Conservation (phyloP, 1,140 invertebrate species). For the Maniola jurtina region DNA sequence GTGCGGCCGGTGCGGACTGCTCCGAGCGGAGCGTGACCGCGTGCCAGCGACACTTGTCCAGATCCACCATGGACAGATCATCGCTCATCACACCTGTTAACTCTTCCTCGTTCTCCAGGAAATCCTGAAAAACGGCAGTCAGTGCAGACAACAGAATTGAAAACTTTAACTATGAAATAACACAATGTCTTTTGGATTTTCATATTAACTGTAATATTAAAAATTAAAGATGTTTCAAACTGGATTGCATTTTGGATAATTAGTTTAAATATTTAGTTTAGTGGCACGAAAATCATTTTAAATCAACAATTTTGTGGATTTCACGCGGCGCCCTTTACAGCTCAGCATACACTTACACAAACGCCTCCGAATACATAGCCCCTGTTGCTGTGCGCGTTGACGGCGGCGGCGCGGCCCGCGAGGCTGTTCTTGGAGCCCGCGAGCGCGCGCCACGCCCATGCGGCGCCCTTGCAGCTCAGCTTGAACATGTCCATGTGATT, state of each 20-base stretch:
- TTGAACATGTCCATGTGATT: conserved; percentile 91
- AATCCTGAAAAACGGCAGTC: conserved; percentile 83
- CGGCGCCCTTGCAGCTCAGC: conserved; percentile 82
- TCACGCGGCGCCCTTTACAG: too few relatives aligned
- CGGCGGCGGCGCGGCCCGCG: conserved; percentile 51
- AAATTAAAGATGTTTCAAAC: too few relatives aligned
- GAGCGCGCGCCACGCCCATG: conserved; percentile 46
- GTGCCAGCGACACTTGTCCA: conserved; percentile 87
- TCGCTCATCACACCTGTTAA: conserved; percentile 90
- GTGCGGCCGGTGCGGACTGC: conserved; percentile 15
- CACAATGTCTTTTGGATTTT: neutral
- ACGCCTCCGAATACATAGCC: conserved; percentile 82
- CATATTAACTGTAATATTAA: too few relatives aligned
- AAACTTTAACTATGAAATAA: neutral
- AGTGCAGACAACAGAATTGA: neutral
- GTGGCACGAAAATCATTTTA: too few relatives aligned
- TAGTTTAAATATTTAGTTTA: too few relatives aligned
- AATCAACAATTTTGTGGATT: too few relatives aligned
- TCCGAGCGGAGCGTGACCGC: conserved; percentile 65
- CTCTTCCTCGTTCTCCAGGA: conserved; percentile 90
- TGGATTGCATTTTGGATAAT: too few relatives aligned
- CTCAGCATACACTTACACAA: conserved; percentile 43
- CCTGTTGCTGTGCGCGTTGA: conserved; percentile 77
- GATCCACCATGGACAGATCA: conserved; percentile 88
- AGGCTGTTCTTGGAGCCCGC: conserved; percentile 39